These are phyloP conservation scores for Rhynchopsitta pachyrhyncha DNA, from an alignment of 2,113 vertebrate species.

Conservation along the genomic window DNA sequence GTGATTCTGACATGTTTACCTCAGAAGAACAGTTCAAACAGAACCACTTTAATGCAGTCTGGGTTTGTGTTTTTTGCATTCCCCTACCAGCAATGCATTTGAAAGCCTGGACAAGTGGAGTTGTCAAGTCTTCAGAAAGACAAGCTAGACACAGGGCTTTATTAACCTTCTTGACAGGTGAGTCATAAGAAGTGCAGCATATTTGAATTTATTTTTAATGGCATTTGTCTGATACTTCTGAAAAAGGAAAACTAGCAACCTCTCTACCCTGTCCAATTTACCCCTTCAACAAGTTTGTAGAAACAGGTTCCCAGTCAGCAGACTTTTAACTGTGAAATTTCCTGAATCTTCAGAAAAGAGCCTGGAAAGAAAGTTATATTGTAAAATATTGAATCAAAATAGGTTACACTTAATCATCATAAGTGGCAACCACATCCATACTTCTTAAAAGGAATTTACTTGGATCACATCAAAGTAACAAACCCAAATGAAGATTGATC, in stretches of 20 bases:
- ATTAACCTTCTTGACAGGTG: neutral
- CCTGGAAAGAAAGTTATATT: conserved; percentile 1
- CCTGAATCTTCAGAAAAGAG: neutral
- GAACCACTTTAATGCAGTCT: neutral
- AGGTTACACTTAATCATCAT: conserved; percentile 14
- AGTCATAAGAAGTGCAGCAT: neutral
- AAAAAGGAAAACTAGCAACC: neutral
- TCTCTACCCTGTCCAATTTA: neutral
- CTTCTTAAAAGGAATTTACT: conserved; percentile 43
- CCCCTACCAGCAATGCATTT: neutral
- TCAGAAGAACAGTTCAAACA: neutral
- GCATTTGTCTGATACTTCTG: neutral
- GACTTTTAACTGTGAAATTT: neutral
- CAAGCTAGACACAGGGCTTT: neutral
- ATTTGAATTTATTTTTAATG: neutral
- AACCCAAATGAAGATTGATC: conserved; percentile 54
- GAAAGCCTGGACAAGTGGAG: neutral
- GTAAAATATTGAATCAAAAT: conserved; percentile 13
- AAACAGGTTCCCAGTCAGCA: neutral
- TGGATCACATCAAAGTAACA: conserved; percentile 36
- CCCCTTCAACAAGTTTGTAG: neutral
- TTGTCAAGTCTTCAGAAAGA: neutral
- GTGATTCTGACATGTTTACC: neutral
- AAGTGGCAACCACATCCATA: conserved; percentile 37
- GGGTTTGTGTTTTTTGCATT: neutral